Percentiles rank a stretch among this genome's conserved stretches.
phyloP scores from a whole-genome alignment of 2,888 invertebrate species.

The Eupithecia insigniata region DNA sequence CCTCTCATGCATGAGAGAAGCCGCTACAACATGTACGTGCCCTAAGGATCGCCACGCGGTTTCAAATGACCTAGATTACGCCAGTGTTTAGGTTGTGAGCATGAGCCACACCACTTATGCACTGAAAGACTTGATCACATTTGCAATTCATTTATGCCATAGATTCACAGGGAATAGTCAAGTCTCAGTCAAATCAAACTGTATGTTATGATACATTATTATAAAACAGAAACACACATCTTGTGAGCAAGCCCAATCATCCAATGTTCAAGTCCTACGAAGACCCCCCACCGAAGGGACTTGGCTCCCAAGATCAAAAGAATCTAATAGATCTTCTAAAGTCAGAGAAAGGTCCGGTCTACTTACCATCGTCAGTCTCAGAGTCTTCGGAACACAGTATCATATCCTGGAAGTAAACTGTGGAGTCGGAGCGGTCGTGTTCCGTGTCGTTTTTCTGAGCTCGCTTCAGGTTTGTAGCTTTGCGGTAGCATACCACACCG shows the following conservation, averaged over 20 bases:
- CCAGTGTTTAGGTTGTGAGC: background rate
- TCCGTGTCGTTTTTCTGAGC: slow-evolving; percentile 91
- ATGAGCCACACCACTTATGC: background rate
- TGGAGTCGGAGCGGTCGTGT: slow-evolving; percentile 96
- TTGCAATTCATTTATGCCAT: no score
- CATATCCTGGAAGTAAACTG: slow-evolving; percentile 98
- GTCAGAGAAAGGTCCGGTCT: no score
- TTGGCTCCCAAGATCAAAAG: background rate
- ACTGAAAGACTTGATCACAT: no score
- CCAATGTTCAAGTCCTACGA: background rate
- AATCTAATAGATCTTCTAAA: background rate
- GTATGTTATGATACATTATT: no score
- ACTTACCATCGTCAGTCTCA: slow-evolving; percentile 92
- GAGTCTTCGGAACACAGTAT: slow-evolving; percentile 96
- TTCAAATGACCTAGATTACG: background rate
- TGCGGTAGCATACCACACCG: slow-evolving; percentile 95
- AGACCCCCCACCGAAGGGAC: background rate
- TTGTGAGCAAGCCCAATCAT: background rate
- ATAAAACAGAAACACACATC: no score
- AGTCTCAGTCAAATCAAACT: no score
- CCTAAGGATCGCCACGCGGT: background rate
- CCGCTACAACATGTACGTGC: no score
- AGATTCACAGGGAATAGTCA: no score
- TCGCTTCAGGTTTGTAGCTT: slow-evolving; percentile 93
- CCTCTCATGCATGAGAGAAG: no score